Base-by-base conservation (phyloP, 2,888 invertebrate species). In the Cantharis flavilabris region DNA sequence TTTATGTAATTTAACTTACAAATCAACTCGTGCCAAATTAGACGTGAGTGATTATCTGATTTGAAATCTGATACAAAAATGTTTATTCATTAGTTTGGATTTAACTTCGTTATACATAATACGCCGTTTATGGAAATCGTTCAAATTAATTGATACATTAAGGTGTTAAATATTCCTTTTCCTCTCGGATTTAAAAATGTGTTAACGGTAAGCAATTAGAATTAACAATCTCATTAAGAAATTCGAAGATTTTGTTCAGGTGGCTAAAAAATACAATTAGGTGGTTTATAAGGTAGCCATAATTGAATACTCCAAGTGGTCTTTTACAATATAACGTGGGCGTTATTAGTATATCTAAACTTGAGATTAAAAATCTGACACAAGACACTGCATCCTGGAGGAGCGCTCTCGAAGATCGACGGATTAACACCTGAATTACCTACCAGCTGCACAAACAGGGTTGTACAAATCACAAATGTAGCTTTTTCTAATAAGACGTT, bases 311-410 rank as follows among this genome's bases (percentile, higher is more conserved):
- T 49, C 49, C 49, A 73, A 76, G 64, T 76, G 70, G 69, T 72
- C 70, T 30, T 71, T 72, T 71, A 73, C 63, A 74, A 76, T 72
- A 73, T 77, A 75, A 72, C 62, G 78, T 80, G 72, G 81, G 81
- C 79, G 81, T 78, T 70, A 73, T 75, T 70, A 70, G 70, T 26
- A 69, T 69, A 71, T 76, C 70, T 71, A 76, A 71, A 71, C 69
- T 62, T 72, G 77, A 77, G 73, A 76, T 75, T 73, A 77, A 73
- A 75, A 76, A 78, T 76, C 78, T 76, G 80, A 80, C 76, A 81
- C 62, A 73, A 71, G 78, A 81, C 76, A 77, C 78, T 76, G 71
- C 67, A 78, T 80, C 79, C 80, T 79, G 79, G 69, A 78, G 73
- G 76, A 78, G 73, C 73, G 70, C 74, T 64, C 28, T 71, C 69